Conservation (phyloP, 2,113 vertebrate species). For the Heterochromis multidens region DNA sequence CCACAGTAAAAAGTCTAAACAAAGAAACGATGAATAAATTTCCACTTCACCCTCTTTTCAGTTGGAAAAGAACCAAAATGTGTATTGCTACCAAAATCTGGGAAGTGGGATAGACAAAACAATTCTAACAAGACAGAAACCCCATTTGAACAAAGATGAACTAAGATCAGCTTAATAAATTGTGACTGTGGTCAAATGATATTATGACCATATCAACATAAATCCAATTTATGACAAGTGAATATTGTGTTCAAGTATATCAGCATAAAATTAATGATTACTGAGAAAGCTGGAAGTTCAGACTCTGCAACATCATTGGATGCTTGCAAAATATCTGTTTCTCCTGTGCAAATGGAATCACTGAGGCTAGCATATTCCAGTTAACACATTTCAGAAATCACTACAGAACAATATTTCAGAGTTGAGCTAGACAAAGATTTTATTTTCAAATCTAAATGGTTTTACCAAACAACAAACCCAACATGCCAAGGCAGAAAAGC, state of each 20-base stretch:
- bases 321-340: not conserved
- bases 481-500: not conserved
- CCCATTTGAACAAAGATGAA: not conserved
- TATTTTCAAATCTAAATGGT: not conserved
- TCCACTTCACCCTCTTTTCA: not conserved
- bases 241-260: not conserved
- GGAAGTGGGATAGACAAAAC: not conserved
- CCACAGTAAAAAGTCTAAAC: not conserved
- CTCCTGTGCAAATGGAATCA: not conserved
- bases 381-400: not conserved
- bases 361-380: not conserved
- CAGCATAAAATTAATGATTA: not conserved
- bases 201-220: not conserved
- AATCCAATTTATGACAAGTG: not conserved
- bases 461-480: not conserved
- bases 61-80: rapidly evolving
- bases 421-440: not conserved
- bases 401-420: not conserved
- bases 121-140: not conserved
- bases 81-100: not conserved
- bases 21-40: not conserved
- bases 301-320: not conserved
- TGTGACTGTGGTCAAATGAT: not conserved
- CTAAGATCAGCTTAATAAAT: not conserved
- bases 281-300: not conserved